Conservation (phyloP, 2,797 vertebrate genomes). For the Clarias platycephalus region DNA sequence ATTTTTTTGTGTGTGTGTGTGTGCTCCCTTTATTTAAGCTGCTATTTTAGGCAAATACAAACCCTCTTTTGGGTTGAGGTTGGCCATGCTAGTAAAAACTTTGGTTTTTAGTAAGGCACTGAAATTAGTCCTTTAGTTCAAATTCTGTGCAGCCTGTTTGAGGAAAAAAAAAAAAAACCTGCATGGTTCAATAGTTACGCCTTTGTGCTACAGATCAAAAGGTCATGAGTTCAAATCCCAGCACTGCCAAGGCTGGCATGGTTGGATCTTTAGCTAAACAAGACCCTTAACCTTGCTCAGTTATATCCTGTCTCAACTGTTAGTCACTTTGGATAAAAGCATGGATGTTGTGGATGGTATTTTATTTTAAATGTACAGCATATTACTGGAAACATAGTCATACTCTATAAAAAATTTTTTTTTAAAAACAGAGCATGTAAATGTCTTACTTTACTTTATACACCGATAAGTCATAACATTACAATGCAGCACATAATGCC, state of each 20-base stretch:
- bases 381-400: not conserved
- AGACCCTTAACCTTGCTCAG: not conserved
- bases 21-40: not conserved
- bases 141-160: not conserved
- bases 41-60: not conserved
- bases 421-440: not conserved
- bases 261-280: not conserved
- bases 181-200: not conserved
- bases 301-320: constrained; percentile 2
- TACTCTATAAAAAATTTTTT: not conserved
- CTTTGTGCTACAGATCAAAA: not conserved
- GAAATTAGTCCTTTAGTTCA: not conserved
- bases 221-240: constrained; percentile 12
- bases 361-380: not conserved
- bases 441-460: no score
- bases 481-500: no score
- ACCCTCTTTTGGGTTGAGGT: not conserved
- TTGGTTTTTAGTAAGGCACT: not conserved
- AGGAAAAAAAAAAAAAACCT: no score
- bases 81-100: not conserved
- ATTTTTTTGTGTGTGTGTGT: no score
- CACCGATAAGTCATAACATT: no score
- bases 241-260: not conserved
- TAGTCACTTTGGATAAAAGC: not conserved
- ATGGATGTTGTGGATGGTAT: not conserved